phyloP scores from a whole-genome alignment of 2,797 vertebrate genomes.

The Antennarius maculatus region DNA sequence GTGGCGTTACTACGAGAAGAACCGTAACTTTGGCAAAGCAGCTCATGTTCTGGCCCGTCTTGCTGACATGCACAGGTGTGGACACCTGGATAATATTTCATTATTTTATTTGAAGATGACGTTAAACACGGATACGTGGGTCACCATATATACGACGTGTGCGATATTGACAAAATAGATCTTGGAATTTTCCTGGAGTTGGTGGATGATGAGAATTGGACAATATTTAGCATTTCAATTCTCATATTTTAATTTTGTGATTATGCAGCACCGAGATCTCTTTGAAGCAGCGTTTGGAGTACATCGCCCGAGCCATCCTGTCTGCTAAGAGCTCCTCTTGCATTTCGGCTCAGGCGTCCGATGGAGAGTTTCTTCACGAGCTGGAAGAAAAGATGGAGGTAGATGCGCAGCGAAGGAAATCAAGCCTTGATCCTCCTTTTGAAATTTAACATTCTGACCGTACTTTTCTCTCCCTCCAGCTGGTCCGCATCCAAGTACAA shows the following conservation, averaged over 20 bases:
- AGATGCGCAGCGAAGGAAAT: background rate
- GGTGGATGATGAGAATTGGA: no score
- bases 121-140: no score
- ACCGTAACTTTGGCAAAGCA: slow-evolving; percentile 92
- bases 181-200: no score
- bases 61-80: slow-evolving; percentile 94
- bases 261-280: slow-evolving; percentile 91
- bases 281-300: slow-evolving; percentile 94
- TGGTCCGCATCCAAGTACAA: slow-evolving; percentile 96
- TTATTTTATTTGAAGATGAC: background rate
- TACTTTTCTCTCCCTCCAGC: slow-evolving; percentile 70
- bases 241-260: slow-evolving; percentile 1
- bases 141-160: no score
- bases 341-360: slow-evolving; percentile 90
- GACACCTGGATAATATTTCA: background rate
- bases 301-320: slow-evolving; percentile 94
- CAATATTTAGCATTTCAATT: no score
- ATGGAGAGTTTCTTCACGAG: slow-evolving; percentile 98
- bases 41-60: slow-evolving; percentile 92
- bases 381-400: slow-evolving; percentile 99
- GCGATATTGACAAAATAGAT: no score
- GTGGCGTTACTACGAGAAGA: slow-evolving; percentile 98
- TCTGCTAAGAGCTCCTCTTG: slow-evolving; percentile 97
- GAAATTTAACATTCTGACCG: background rate
- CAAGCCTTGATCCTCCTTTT: background rate